Percentiles rank a stretch among this genome's conserved stretches.
Conservation (phyloP, 2,113 vertebrate species). For the Nothocercus nigrocapillus region DNA sequence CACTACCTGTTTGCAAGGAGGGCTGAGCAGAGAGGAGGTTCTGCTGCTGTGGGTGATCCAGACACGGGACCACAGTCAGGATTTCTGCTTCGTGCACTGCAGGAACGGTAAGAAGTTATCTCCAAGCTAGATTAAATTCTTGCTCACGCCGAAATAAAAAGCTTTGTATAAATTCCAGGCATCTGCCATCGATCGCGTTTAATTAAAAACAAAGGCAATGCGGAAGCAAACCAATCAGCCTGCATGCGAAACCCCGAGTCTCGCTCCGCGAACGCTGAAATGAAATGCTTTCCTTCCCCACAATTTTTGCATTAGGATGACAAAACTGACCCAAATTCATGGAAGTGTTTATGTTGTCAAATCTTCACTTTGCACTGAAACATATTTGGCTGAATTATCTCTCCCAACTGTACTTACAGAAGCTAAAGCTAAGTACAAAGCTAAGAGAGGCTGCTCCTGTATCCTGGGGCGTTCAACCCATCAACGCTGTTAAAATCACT, state of each 20-base stretch:
- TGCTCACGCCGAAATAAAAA: not conserved
- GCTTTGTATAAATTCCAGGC: not conserved
- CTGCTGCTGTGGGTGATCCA: not conserved
- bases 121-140: not conserved
- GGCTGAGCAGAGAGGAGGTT: rapidly evolving
- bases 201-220: not conserved
- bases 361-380: not conserved
- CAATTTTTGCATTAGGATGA: not conserved
- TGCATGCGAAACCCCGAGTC: not conserved
- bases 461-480: slow-evolving; percentile 7
- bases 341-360: not conserved
- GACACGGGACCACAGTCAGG: not conserved
- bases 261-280: not conserved
- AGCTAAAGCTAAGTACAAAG: not conserved
- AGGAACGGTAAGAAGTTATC: not conserved
- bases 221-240: not conserved
- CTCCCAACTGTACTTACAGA: not conserved
- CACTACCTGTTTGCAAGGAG: not conserved
- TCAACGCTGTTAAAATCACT: slow-evolving; percentile 7
- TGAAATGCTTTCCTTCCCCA: not conserved
- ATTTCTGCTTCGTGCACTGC: not conserved
- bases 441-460: not conserved
- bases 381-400: not conserved
- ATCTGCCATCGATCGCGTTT: not conserved
- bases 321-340: not conserved